phyloP scores from a whole-genome alignment of 1,140 invertebrate genomes.

The Pantala flavescens region DNA sequence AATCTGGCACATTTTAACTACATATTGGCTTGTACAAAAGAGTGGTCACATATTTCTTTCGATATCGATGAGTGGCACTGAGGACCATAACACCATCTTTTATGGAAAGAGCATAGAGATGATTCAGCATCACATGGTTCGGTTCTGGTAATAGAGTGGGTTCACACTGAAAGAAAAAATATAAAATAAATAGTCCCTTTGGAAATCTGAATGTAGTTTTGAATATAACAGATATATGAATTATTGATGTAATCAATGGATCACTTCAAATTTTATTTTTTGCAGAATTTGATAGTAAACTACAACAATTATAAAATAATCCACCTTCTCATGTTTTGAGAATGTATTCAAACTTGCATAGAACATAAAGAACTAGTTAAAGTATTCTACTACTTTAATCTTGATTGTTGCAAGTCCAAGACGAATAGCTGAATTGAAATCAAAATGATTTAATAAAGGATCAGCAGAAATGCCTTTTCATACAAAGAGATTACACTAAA shows the following conservation, averaged over 20 bases:
- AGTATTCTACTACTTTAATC: too few relatives aligned
- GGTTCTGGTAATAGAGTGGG: conserved; percentile 97
- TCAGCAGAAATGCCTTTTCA: too few relatives aligned
- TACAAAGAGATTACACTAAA: too few relatives aligned
- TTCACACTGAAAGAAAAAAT: conserved; percentile 63
- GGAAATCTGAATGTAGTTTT: too few relatives aligned
- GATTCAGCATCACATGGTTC: conserved; percentile 99
- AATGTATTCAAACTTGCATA: too few relatives aligned
- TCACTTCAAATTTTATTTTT: conserved; percentile 15
- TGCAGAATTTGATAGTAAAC: too few relatives aligned
- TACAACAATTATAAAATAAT: too few relatives aligned
- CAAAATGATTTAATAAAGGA: too few relatives aligned
- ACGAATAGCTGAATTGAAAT: too few relatives aligned
- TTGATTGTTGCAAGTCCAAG: too few relatives aligned
- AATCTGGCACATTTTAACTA: conserved; percentile 1
- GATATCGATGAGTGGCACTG: conserved; percentile 91
- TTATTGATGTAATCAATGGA: conserved; percentile 18
- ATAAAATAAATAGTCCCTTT: conserved; percentile 20
- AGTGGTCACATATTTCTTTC: conserved; percentile 99
- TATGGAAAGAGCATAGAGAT: conserved; percentile 98
- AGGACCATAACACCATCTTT: conserved; percentile 99
- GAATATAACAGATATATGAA: conserved; percentile 17
- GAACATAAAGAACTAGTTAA: too few relatives aligned
- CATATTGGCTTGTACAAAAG: conserved; percentile 96
- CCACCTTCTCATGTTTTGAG: too few relatives aligned